Base-by-base conservation (phyloP, 2,113 vertebrate genomes). In the Sylvietta virens region DNA sequence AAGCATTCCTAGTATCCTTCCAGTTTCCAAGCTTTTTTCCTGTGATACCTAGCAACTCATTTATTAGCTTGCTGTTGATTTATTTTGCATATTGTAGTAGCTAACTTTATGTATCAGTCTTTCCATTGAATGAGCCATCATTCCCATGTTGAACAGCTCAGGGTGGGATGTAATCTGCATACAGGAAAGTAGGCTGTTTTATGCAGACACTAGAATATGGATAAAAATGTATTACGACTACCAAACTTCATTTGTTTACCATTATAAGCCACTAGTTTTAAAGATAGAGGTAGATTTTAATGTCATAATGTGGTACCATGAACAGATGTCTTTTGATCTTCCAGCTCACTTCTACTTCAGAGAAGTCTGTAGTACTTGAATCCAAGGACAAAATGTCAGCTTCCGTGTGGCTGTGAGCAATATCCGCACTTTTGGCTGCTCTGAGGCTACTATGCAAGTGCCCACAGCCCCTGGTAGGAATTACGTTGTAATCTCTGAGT, bases 401-500 rank as follows among this genome's bases (percentile, higher is more conserved):
- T 94, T 60, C 82, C 0, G 0, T 73, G 71, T 81, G 54, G 47
- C 72, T 90, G 37, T 64, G 48, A 92, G 65, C 88, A 94, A 56
- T 67, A 90, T 64, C 61, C 72, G 90, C n/a, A 11, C 28, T 88
- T 74, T 74, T 93, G 86, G 88, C 80, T 92, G 44, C 80, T 92
- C 44, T 93, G 39, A 92, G 74, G 50, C 80, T 78, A 39, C 88
- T 84, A 31, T 48, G 37, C 8, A 33, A 67, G 67, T 86, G 56
- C 76, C 90, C 26, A 1, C 67, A 95, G 30, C 60, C 82, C 79
- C 71, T 90, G 85, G 56, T 94, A 90, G 67, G 81, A 94, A 92
- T 95, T 91, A 95, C 15, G 31, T 71, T 88, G 87, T 95, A 92
- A 90, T 95, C 81, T 92, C 79, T 72, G 51, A 76, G 27, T n/a